These are phyloP conservation scores for Lamellibrachia luymesi DNA, from an alignment of 1,140 invertebrate genomes.

Conservation along the genomic window DNA sequence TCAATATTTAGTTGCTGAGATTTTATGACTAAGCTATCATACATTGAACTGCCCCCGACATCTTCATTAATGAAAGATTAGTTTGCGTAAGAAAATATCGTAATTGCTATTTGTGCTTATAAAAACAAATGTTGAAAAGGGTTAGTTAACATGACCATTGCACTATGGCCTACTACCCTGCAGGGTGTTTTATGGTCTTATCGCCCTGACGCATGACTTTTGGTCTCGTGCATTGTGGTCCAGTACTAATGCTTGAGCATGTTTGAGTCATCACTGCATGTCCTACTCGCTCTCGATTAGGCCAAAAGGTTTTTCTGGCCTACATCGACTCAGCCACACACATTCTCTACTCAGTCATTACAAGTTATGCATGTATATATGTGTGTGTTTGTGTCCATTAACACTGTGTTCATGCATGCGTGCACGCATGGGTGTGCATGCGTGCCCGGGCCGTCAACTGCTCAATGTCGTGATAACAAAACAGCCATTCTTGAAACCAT, in stretches of 20 bases:
- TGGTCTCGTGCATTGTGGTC: not conserved
- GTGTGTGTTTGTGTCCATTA: conserved; percentile 10
- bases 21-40: not conserved
- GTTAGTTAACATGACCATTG: not conserved
- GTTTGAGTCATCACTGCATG: not conserved
- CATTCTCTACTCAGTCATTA: not conserved
- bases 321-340: not conserved
- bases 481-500: not conserved
- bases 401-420: conserved; percentile 1
- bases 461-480: not conserved
- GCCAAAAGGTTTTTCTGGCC: not conserved
- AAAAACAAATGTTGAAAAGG: not conserved
- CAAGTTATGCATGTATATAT: conserved; percentile 9
- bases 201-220: not conserved
- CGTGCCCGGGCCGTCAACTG: not conserved
- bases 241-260: not conserved
- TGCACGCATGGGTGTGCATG: not conserved
- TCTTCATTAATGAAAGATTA: not conserved
- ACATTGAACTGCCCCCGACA: not conserved
- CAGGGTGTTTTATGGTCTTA: not conserved
- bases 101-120: not conserved
- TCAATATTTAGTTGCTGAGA: not conserved
- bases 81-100: not conserved
- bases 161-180: not conserved
- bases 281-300: not conserved